A percentile compares a stretch with the other conserved stretches of the same genome.
phyloP scores from a whole-genome alignment of 2,888 invertebrate genomes.

The Hedya salicella region DNA sequence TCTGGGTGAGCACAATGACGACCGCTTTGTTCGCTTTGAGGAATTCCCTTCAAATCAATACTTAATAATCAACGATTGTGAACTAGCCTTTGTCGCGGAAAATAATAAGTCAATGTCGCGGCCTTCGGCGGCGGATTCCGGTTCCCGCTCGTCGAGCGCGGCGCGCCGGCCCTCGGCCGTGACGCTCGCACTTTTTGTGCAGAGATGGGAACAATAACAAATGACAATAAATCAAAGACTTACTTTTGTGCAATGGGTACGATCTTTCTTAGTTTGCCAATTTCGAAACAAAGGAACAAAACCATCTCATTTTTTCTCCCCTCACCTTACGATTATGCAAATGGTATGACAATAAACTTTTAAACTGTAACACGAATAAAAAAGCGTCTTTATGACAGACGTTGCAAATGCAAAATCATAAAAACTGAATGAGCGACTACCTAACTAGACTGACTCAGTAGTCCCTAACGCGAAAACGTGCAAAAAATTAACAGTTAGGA shows the following conservation, averaged over 20 bases:
- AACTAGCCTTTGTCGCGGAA: slow-evolving; percentile 68
- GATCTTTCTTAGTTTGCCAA: slow-evolving; percentile 69
- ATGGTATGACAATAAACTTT: slow-evolving; percentile 76
- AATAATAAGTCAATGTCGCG: slow-evolving; percentile 73
- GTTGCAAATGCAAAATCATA: slow-evolving; percentile 69
- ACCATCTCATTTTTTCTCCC: slow-evolving; percentile 73
- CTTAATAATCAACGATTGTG: slow-evolving; percentile 72
- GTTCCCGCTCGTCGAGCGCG: slow-evolving; percentile 64
- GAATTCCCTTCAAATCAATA: slow-evolving; percentile 67
- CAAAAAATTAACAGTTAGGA: slow-evolving; percentile 57
- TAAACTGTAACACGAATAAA: slow-evolving; percentile 77
- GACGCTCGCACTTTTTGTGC: slow-evolving; percentile 65
- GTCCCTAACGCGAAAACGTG: slow-evolving; percentile 56
- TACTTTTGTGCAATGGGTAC: slow-evolving; percentile 71
- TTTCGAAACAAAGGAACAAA: slow-evolving; percentile 75
- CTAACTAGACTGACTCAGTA: slow-evolving; percentile 69
- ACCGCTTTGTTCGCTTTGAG: slow-evolving; percentile 58
- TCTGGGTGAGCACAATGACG: slow-evolving; percentile 64
- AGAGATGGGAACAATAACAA: slow-evolving; percentile 65
- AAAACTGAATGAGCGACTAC: slow-evolving; percentile 73
- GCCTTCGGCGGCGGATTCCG: slow-evolving; percentile 70
- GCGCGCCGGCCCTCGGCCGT: slow-evolving; percentile 64
- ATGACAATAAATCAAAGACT: slow-evolving; percentile 78
- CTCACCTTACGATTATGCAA: slow-evolving; percentile 82
- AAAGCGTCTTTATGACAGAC: slow-evolving; percentile 69